phyloP scores from a whole-genome alignment of 2,113 vertebrate species.

The Equus quagga region DNA sequence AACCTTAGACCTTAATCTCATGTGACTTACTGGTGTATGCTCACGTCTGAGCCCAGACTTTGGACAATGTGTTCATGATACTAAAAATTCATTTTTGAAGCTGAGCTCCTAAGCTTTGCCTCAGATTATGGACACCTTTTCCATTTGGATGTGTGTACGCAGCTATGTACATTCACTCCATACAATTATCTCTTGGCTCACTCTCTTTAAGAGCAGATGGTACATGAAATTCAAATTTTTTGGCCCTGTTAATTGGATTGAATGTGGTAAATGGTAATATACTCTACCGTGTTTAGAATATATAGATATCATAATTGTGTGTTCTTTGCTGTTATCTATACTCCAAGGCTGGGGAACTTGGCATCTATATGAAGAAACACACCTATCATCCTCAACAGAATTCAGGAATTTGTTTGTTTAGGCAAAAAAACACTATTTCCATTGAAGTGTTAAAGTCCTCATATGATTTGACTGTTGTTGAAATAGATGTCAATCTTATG shows the following conservation, averaged over 20 bases:
- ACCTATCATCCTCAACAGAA: neutral
- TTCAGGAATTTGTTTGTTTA: slow-evolving; percentile 41
- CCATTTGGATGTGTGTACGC: neutral
- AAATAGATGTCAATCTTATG: neutral
- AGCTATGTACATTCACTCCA: slow-evolving; percentile 3
- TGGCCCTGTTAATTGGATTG: slow-evolving; percentile 62
- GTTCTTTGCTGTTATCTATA: slow-evolving; percentile 2
- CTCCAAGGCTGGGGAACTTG: neutral
- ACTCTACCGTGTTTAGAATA: slow-evolving; percentile 59
- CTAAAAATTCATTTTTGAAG: neutral
- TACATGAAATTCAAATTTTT: slow-evolving; percentile 64
- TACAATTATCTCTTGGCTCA: slow-evolving; percentile 62
- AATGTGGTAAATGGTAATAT: slow-evolving; percentile 65
- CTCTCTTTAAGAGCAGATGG: slow-evolving; percentile 69
- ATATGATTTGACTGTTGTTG: neutral
- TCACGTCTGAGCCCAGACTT: neutral
- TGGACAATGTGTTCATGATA: neutral
- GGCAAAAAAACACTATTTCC: slow-evolving; percentile 8
- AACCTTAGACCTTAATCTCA: neutral
- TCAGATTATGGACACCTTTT: neutral
- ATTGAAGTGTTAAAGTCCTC: neutral
- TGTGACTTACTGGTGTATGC: neutral
- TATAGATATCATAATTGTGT: slow-evolving; percentile 53
- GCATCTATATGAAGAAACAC: neutral
- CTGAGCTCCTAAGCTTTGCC: neutral